Conservation (phyloP, 2,113 vertebrate genomes). For the Poeciliopsis occidentalis region DNA sequence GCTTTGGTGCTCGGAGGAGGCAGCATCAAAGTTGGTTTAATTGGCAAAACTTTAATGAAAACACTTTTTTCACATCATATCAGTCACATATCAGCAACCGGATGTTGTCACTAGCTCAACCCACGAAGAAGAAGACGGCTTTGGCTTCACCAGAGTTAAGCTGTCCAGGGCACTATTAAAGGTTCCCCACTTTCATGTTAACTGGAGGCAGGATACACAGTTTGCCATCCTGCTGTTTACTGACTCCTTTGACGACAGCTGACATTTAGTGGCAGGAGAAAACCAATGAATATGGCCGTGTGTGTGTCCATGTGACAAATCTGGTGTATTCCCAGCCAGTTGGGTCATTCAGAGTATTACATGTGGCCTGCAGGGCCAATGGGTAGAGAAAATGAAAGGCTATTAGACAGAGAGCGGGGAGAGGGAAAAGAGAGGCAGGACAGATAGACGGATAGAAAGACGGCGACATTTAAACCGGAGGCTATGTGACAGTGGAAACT, state of each 20-base stretch:
- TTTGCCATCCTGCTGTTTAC: too few relatives aligned
- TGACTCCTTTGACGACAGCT: conserved; percentile 41
- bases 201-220: too few relatives aligned
- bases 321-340: conserved; percentile 60
- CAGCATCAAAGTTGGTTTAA: too few relatives aligned
- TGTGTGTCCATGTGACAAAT: conserved; percentile 54
- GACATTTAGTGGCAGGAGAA: conserved; percentile 62
- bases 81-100: too few relatives aligned
- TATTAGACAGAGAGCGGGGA: conserved; percentile 66
- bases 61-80: too few relatives aligned
- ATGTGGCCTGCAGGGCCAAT: conserved; percentile 77
- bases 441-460: conserved; percentile 53
- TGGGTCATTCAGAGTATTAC: conserved; percentile 80
- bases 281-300: conserved; percentile 45
- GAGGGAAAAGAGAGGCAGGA: conserved; percentile 59
- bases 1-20: too few relatives aligned
- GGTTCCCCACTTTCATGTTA: too few relatives aligned
- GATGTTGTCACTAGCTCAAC: too few relatives aligned
- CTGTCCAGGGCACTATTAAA: too few relatives aligned
- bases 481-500: conserved; percentile 75
- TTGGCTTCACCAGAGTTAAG: too few relatives aligned
- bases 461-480: conserved; percentile 72
- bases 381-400: conserved; percentile 74
- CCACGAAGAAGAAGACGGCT: too few relatives aligned
- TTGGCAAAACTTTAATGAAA: too few relatives aligned